Percentiles rank a stretch among this genome's conserved stretches.
Evolutionary conservation across 2,888 invertebrate genomes (phyloP).

Genomic region (Nematopogon swammerdamellus): DNA sequence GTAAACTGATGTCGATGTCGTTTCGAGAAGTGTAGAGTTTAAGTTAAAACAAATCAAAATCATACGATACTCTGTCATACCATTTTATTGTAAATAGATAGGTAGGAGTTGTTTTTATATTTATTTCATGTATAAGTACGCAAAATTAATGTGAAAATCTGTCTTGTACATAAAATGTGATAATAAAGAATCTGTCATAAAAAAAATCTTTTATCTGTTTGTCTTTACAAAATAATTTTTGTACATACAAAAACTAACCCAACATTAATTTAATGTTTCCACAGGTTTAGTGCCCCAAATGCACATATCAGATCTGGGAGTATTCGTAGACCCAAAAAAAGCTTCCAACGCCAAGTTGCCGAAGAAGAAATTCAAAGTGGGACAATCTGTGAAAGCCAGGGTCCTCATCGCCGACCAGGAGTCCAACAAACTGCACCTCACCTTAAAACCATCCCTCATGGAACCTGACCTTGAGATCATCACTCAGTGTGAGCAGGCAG

Average conservation of each 20-base stretch:
- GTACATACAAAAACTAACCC: not conserved
- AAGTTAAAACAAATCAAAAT: no score
- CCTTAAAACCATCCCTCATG: constrained; percentile 64
- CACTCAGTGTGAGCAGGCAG: constrained; percentile 41
- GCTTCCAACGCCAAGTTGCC: constrained; percentile 32
- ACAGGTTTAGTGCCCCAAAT: constrained; percentile 56
- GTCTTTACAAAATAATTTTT: not conserved
- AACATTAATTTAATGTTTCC: constrained; percentile 2
- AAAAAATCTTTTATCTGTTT: no score
- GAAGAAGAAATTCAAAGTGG: constrained; percentile 53
- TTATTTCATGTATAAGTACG: no score
- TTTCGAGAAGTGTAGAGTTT: no score
- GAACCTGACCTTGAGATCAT: constrained; percentile 50
- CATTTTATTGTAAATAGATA: no score
- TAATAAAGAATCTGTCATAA: no score
- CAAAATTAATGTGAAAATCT: no score
- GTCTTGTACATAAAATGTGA: no score
- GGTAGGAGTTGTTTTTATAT: no score
- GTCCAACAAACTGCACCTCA: constrained; percentile 52
- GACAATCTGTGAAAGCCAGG: constrained; percentile 55
- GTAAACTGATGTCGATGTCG: no score
- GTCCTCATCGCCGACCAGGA: constrained; percentile 50
- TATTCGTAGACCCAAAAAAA: constrained; percentile 33
- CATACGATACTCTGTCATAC: no score
- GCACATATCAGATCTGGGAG: constrained; percentile 51